Base-by-base conservation (phyloP, 1,140 invertebrate species). In the Cardiocondyla obscurior region DNA sequence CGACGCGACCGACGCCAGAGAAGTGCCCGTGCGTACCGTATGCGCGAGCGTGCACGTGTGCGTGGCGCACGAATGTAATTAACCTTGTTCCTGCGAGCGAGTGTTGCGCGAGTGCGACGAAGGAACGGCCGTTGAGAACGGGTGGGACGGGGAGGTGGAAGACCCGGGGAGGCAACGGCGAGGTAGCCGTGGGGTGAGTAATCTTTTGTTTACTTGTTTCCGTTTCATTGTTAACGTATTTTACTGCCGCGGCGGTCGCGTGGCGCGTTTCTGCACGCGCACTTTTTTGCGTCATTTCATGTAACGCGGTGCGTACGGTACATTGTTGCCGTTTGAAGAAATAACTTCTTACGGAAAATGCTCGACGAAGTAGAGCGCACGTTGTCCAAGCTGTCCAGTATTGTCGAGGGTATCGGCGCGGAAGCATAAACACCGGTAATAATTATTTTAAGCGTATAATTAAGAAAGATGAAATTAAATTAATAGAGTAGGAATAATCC, bases 141-240 rank as follows among this genome's bases (percentile, higher is more conserved):
- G 6, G 10, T 10, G 30, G 19, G 28, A 36, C 8, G 16, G 55
- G 4, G 28, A 28, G 16, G 1, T 5, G 16, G 28, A 12, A 33
- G 57, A 16, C n/a, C 30, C n/a, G 30, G 7, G 30, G 19, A 30
- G 30, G 33, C 58, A 39, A 39, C 19, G 25, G 53, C 33, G 49
- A 19, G 22, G 49, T 8, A 51, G 39, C 10, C 2, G 22, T 28
- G 12, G 51, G 51, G 51, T 55, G 58, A 36, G 58, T 39, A 39
- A 60, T 60, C 57, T 36, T 62, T 39, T 39, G 7, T 62, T 62
- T 62, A 62, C 10, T 60, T 33, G 36, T 36, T 60, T 60, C n/a
- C n/a, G 33, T 39, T 22, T 62, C 39, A 22, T 62, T 39, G 33
- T 62, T 62, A 22, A 62, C 19, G 10, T 36, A 4, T 60, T n/a